Base-by-base conservation (phyloP, 2,888 invertebrate genomes). In the Nomada ruficornis region DNA sequence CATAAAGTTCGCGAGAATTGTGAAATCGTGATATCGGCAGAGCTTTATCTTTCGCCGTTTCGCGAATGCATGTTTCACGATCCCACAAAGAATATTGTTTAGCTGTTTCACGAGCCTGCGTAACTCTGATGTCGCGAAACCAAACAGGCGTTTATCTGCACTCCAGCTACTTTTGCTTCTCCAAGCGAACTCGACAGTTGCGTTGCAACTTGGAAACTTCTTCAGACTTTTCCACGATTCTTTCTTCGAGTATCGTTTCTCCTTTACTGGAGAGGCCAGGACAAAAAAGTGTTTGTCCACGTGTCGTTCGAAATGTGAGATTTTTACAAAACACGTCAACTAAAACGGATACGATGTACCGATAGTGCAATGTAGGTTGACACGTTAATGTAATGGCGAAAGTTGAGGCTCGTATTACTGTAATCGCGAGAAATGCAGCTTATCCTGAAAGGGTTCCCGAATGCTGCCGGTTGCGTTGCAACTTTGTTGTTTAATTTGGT, bases 401-500 rank as follows among this genome's bases (percentile, higher is more conserved):
- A 62, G 52, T 62, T 52, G 62, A 71, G 20, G 2, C 50, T 70
- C 20, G 2, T 47, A 15, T 60, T 36, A 20, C 60, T 50, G 26
- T 29, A 26, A 42, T 52, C 52, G 36, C 18, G 29, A 36, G 20
- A 62, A 62, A 62, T 52, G 52, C 36, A 52, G 62, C 26, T 50
- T 52, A 23, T 23, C 50, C 13, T 20, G 60, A 52, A 44, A 7
- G 9, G n/a, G 26, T 18, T 52, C 69, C 15, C 10, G 57, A 26
- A 57, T n/a, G 55, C 9, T 18, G 26, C 47, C 20, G 26, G 26
- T 70, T 50, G 20, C 18, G 36, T 50, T 70, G 20, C 36, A 42
- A 23, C 71, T 23, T 62, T 18, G 50, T 71, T 36, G 62, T 71
- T 62, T 52, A 62, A 71, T 71, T 71, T 23, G n/a, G 36, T 62